Evolutionary conservation across 2,888 invertebrate species (phyloP).

Genomic region (Steinernema hermaphroditum): DNA sequence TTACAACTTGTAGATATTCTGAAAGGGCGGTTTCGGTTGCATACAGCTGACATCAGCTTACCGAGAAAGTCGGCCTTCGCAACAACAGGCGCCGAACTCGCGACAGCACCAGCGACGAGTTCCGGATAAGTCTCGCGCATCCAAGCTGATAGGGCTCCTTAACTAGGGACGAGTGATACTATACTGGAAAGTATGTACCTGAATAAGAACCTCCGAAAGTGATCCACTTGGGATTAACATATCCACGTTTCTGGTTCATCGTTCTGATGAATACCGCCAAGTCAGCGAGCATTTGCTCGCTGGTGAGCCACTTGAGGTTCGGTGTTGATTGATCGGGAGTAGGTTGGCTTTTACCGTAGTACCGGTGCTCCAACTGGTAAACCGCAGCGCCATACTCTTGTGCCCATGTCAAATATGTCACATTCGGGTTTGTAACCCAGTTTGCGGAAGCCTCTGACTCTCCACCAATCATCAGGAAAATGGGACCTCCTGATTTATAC

Average conservation of each 20-base stretch:
- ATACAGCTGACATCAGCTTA: neutral
- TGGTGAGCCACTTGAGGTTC: constrained; percentile 29
- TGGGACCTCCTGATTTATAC: neutral
- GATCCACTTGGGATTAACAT: constrained; percentile 55
- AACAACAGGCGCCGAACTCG: constrained; percentile 50
- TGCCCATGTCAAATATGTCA: constrained; percentile 30
- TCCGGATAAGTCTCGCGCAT: constrained; percentile 54
- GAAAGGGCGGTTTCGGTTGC: neutral
- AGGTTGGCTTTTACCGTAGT: constrained; percentile 12
- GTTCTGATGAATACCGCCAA: constrained; percentile 29
- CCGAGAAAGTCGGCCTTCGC: constrained; percentile 52
- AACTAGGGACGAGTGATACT: no score
- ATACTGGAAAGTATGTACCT: no score
- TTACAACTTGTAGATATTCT: constrained; percentile 31
- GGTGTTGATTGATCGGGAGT: neutral
- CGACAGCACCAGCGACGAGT: constrained; percentile 50
- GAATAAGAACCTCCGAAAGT: constrained; percentile 59
- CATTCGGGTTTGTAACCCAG: constrained; percentile 14
- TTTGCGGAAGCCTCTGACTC: constrained; percentile 7
- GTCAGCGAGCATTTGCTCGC: constrained; percentile 34
- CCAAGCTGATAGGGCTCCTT: constrained; percentile 53
- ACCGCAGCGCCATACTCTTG: constrained; percentile 30
- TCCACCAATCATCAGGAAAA: constrained; percentile 34
- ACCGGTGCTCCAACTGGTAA: constrained; percentile 33
- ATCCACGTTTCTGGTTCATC: constrained; percentile 43